Evolutionary conservation across 2,113 vertebrate genomes (phyloP).

Genomic region (Oreochromis tanganicae): DNA sequence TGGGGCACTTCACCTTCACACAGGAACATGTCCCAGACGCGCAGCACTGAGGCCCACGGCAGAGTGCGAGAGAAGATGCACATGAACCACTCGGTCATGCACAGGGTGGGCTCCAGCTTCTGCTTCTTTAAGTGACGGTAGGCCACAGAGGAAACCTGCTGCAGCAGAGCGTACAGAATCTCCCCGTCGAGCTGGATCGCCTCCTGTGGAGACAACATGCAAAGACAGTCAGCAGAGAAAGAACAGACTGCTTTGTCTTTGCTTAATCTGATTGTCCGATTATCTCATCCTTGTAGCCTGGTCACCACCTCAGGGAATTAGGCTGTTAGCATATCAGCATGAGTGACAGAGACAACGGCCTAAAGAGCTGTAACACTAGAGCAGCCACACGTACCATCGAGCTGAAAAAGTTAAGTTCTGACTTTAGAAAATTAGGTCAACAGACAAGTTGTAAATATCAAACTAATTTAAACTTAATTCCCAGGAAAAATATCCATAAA

Average conservation of each 20-base stretch:
- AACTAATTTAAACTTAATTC: not conserved
- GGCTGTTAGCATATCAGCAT: not conserved
- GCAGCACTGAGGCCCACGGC: conserved; percentile 93
- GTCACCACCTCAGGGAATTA: conserved; percentile 11
- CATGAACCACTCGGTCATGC: conserved; percentile 99
- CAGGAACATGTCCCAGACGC: conserved; percentile 98
- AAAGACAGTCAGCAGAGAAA: not conserved
- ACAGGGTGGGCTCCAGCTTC: conserved; percentile 92
- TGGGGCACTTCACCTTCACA: conserved; percentile 81
- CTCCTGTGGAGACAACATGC: conserved; percentile 71
- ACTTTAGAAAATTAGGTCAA: not conserved
- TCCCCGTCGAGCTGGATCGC: conserved; percentile 96
- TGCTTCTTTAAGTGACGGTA: conserved; percentile 91
- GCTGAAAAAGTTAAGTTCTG: not conserved
- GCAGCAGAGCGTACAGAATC: conserved; percentile 89
- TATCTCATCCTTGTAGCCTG: not conserved
- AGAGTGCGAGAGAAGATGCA: conserved; percentile 94
- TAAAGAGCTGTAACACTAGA: not conserved
- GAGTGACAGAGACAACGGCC: not conserved
- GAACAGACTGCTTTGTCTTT: not conserved
- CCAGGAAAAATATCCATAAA: not conserved
- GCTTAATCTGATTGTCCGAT: conserved; percentile 33
- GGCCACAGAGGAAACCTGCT: conserved; percentile 79
- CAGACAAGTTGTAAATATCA: not conserved
- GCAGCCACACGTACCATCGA: not conserved